Percentiles rank a stretch among this genome's conserved stretches.
These are phyloP conservation scores for Selene dorsalis DNA, from an alignment of 2,797 vertebrate species.

Conservation along the genomic window DNA sequence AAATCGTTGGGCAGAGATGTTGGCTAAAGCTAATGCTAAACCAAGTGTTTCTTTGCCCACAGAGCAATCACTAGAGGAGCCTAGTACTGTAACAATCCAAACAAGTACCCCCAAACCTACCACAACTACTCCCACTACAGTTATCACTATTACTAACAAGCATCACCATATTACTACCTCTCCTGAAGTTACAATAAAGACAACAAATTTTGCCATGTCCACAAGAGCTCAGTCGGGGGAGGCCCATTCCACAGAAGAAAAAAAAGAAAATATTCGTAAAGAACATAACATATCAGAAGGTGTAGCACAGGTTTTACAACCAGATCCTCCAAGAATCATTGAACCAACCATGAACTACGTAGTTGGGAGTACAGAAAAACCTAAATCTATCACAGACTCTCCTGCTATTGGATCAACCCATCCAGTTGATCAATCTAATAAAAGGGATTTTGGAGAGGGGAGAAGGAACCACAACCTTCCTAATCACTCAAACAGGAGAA, in stretches of 20 bases:
- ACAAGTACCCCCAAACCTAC: slow-evolving; percentile 23
- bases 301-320: slow-evolving; percentile 30
- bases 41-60: slow-evolving; percentile 52
- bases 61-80: slow-evolving; percentile 52
- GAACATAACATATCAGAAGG: slow-evolving; percentile 18
- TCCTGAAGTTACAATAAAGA: slow-evolving; percentile 4
- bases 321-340: slow-evolving; percentile 40
- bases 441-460: slow-evolving; percentile 40
- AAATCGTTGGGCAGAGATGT: slow-evolving; percentile 81
- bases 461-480: slow-evolving; percentile 58
- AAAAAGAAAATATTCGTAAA: slow-evolving; percentile 5
- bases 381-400: slow-evolving; percentile 41
- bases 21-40: slow-evolving; percentile 81
- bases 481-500: slow-evolving; percentile 70
- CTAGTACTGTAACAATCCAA: slow-evolving; percentile 52
- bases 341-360: slow-evolving; percentile 38
- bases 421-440: slow-evolving; percentile 49
- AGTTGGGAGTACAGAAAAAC: slow-evolving; percentile 33
- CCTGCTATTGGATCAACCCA: slow-evolving; percentile 32
- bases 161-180: slow-evolving; percentile 7
- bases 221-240: slow-evolving; percentile 17
- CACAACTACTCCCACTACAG: slow-evolving; percentile 18
- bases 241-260: slow-evolving; percentile 13
- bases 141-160: neutral
- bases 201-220: slow-evolving; percentile 4